These are phyloP conservation scores for Acanthosepion pharaonis DNA, from an alignment of 2,888 invertebrate species.

Conservation along the genomic window DNA sequence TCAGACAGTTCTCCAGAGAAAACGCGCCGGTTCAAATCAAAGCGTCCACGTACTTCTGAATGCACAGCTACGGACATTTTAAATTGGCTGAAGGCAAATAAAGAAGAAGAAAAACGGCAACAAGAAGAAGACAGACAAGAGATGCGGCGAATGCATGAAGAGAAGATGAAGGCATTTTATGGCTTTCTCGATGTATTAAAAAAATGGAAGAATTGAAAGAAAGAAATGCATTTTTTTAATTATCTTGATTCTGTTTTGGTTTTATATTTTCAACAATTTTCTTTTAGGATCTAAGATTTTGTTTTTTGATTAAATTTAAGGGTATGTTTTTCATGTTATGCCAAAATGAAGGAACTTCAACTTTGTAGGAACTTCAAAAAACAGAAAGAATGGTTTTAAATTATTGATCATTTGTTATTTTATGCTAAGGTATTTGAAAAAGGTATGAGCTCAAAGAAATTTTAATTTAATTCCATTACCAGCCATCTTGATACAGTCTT, in stretches of 20 bases:
- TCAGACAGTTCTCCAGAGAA: conserved; percentile 36
- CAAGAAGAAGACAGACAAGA: conserved; percentile 36
- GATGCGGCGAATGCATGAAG: conserved; percentile 39
- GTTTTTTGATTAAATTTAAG: too few species aligned
- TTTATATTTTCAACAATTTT: too few species aligned
- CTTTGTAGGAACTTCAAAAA: too few species aligned
- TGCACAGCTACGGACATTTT: conserved; percentile 37
- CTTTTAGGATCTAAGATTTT: too few species aligned
- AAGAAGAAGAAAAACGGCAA: conserved; percentile 10
- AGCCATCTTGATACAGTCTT: too few species aligned
- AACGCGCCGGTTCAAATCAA: conserved; percentile 33
- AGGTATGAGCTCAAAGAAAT: too few species aligned
- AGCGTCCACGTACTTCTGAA: conserved; percentile 18
- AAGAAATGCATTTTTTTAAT: background rate
- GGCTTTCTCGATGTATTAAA: conserved; percentile 39
- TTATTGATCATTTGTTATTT: too few species aligned
- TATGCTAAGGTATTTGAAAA: too few species aligned
- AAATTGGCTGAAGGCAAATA: conserved; percentile 37
- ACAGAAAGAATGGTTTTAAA: too few species aligned
- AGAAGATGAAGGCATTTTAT: conserved; percentile 43
- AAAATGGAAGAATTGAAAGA: conserved; percentile 39
- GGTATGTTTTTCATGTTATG: too few species aligned
- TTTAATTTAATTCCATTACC: too few species aligned
- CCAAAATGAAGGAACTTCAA: too few species aligned
- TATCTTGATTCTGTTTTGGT: background rate